Evolutionary conservation across 2,888 invertebrate genomes (phyloP), one percentile per base, ranked within the genome.

Genomic region (Oxycera nigricornis): DNA sequence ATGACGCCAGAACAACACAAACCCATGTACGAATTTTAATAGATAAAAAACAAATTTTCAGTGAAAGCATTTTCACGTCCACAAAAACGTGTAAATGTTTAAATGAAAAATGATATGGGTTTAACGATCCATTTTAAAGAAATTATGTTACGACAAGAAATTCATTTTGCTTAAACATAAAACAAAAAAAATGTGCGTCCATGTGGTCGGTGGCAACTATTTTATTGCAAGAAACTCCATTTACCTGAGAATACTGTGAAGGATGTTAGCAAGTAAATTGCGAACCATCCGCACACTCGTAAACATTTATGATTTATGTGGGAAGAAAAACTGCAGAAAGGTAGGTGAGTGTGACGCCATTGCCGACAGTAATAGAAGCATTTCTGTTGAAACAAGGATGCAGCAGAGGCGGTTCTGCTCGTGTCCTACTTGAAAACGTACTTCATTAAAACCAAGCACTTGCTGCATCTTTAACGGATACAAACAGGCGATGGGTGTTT

Each of bases 391-490:
- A 24, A 57, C 28, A 57, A 46, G 46, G 46, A 46, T 46, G 14
- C 3, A 46, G 46, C 46, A n/a, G n/a, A n/a, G n/a, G 46, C 46
- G 17, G 14, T 46, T 46, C 46, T 14, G 11, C 3, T 46, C n/a
- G 17, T 46, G 46, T 46, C 46, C 46, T 46, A 46, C 46, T 46
- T 46, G 46, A 3, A 46, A 11, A 55, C 17, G 26, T 28, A 57
- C 57, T 57, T 57, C 57, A 57, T 57, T 57, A 57, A 57, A 28
- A 57, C 57, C 26, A 55, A 55, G 46, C 17, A 46, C 46, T 46
- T 46, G 46, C 46, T 17, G 17, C 35, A 11, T 35, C 11, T 46
- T 14, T 11, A 46, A 17, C 14, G 46, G 46, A 46, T 46, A 17
- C 46, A 2, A 46, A 3, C 46, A 46, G 17, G 17, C 46, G 46